Evolutionary conservation across 92 coral and sea anemone genomes (phyloP).

Genomic region (Virgularia gustaviana): DNA sequence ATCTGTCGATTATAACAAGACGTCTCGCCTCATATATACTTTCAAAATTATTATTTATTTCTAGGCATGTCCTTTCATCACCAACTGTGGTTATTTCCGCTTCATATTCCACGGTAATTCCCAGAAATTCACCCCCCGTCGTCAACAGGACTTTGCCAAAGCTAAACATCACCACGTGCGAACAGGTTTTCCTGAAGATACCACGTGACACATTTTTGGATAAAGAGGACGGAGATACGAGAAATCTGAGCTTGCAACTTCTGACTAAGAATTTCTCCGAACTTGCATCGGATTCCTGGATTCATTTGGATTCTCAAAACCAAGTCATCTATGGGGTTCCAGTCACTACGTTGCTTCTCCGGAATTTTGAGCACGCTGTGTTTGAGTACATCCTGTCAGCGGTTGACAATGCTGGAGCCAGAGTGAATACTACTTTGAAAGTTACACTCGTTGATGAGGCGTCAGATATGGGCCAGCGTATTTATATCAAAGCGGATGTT

Average conservation of each 20-base stretch:
- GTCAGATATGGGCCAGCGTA: not conserved
- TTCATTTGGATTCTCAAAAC: conserved; percentile 24
- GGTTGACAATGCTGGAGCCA: conserved; percentile 37
- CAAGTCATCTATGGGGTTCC: conserved; percentile 40
- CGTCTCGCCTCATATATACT: too few species aligned
- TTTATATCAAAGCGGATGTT: conserved; percentile 10
- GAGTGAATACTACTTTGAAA: conserved; percentile 24
- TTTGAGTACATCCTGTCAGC: conserved; percentile 38
- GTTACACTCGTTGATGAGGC: conserved; percentile 12
- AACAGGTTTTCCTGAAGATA: conserved; percentile 12
- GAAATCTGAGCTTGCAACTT: conserved; percentile 37
- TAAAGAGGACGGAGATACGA: conserved; percentile 41
- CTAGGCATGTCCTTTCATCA: not conserved
- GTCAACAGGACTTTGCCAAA: conserved; percentile 2
- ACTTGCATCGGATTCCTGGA: conserved; percentile 34
- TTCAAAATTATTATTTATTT: not conserved
- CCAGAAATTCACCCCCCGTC: not conserved
- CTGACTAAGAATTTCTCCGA: conserved; percentile 38
- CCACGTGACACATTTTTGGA: conserved; percentile 42
- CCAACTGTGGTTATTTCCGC: not conserved
- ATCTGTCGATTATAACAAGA: too few species aligned
- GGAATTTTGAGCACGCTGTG: conserved; percentile 7
- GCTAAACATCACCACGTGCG: conserved; percentile 22
- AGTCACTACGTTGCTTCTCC: conserved; percentile 3
- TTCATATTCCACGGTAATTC: not conserved